Conservation (phyloP, 2,888 invertebrate species). For the Harmothoe impar region DNA sequence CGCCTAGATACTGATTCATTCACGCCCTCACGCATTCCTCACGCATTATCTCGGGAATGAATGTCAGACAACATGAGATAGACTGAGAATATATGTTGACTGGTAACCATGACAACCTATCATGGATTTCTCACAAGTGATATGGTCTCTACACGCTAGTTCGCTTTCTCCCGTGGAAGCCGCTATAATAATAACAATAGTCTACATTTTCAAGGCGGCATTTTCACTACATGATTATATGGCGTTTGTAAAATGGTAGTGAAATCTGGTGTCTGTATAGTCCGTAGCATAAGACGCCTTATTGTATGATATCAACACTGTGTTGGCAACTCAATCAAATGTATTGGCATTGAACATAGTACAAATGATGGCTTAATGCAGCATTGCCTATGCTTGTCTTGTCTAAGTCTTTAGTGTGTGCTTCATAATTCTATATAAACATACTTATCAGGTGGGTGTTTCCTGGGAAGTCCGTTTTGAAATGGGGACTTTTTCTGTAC, state of each 20-base stretch:
- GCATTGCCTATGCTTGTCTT: background rate
- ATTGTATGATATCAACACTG: too few species aligned
- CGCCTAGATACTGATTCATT: conserved; percentile 25
- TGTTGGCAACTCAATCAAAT: background rate
- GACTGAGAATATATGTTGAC: conserved; percentile 30
- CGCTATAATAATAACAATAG: background rate
- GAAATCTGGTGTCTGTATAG: background rate
- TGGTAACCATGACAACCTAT: conserved; percentile 35
- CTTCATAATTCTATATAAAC: background rate
- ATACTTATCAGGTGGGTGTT: too few species aligned
- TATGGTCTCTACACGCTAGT: conserved; percentile 43
- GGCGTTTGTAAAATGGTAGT: background rate
- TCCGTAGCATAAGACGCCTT: too few species aligned
- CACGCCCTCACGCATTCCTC: background rate
- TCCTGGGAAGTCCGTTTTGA: too few species aligned
- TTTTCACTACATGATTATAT: background rate
- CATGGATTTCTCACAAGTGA: conserved; percentile 15
- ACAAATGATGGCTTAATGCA: background rate
- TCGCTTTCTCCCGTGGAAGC: conserved; percentile 15
- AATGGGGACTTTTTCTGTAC: background rate
- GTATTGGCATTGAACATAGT: conserved; percentile 22
- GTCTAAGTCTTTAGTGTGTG: background rate
- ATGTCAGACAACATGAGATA: conserved; percentile 35
- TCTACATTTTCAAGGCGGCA: background rate
- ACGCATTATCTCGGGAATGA: conserved; percentile 4